phyloP scores from a whole-genome alignment of 1,140 invertebrate genomes.

The Hypothenemus hampei region DNA sequence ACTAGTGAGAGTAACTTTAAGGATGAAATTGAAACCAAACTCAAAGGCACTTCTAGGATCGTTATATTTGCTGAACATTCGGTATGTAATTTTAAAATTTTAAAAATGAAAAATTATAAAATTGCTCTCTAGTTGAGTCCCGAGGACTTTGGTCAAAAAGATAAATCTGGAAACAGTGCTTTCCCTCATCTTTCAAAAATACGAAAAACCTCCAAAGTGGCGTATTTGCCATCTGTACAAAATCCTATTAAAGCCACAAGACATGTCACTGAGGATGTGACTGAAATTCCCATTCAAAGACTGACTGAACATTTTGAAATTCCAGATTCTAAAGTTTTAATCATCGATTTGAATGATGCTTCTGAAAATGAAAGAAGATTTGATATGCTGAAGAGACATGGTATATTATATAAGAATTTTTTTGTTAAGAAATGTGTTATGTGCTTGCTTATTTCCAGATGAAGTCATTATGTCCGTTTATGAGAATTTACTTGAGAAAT shows the following conservation, averaged over 20 bases:
- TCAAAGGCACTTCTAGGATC: slow-evolving; percentile 34
- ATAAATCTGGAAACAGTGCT: slow-evolving; percentile 30
- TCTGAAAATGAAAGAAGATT: slow-evolving; percentile 41
- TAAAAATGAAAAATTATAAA: neutral
- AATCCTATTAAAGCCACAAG: slow-evolving; percentile 38
- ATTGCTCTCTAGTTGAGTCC: slow-evolving; percentile 39
- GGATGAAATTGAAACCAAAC: slow-evolving; percentile 35
- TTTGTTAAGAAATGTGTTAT: neutral
- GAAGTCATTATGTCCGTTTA: slow-evolving; percentile 35
- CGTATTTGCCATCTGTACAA: slow-evolving; percentile 41
- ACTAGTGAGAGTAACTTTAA: slow-evolving; percentile 40
- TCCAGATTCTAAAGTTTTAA: slow-evolving; percentile 37
- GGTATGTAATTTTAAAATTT: slow-evolving; percentile 31
- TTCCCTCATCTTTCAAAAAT: slow-evolving; percentile 33
- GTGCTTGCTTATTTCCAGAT: slow-evolving; percentile 31
- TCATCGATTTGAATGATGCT: slow-evolving; percentile 47
- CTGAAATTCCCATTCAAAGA: slow-evolving; percentile 32
- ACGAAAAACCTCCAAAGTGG: slow-evolving; percentile 30
- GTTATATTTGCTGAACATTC: slow-evolving; percentile 43
- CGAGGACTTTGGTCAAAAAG: slow-evolving; percentile 42
- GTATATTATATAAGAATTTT: slow-evolving; percentile 33
- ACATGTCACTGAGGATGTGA: slow-evolving; percentile 28
- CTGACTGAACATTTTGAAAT: slow-evolving; percentile 31
- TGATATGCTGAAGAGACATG: slow-evolving; percentile 47
- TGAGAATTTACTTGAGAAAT: slow-evolving; percentile 29